Evolutionary conservation across 2,797 vertebrate species (phyloP), one percentile per base, ranked within the genome.

Genomic region (Chaenodraco wilsoni): DNA sequence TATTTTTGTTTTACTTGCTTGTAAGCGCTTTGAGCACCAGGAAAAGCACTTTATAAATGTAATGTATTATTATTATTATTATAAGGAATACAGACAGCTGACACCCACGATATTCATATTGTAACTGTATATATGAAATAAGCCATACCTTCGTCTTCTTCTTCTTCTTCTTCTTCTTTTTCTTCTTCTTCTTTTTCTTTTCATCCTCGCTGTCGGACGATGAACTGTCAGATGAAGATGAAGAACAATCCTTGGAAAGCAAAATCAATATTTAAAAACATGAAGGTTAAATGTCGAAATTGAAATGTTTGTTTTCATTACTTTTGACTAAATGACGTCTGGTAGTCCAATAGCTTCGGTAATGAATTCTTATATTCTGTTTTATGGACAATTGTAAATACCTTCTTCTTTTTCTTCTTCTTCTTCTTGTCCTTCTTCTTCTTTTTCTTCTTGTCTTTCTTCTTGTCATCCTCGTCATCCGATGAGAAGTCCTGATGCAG

Each of bases 361-460:
- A 27, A 7, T 37, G 7, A 1, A 37, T 37, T 37, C 8, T 37
- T 37, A 37, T 37, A 37, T 9, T 6, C 33, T 9, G 33, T 37
- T 0, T 37, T 9, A 37, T 8, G 2, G 2, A 16, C 8, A 6
- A 23, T 40, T 23, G 31, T 0, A 23, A 15, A 40, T 27, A 84
- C 82, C 61, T 80, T 78, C 19, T 83, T 81, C 46, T 80, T 83
- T 11, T 80, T 70, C 2, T 84, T 81, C 31, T 84, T 76, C 14
- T 78, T 71, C 5, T 82, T 68, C 10, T 82, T 67, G 3, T 80
- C 16, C 16, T 74, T 66, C 0, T 84, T 63, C 0, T 81, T 9
- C 17, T 87, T 76, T 50, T 88, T 83, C 27, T 87, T 83, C 0
- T 88, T 85, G 0, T 87, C 11, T 27, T 88, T 85, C 56, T 81